Percentiles rank a stretch among this genome's conserved stretches.
Evolutionary conservation across 1,140 invertebrate species (phyloP).

Genomic region (Drosophila azteca): DNA sequence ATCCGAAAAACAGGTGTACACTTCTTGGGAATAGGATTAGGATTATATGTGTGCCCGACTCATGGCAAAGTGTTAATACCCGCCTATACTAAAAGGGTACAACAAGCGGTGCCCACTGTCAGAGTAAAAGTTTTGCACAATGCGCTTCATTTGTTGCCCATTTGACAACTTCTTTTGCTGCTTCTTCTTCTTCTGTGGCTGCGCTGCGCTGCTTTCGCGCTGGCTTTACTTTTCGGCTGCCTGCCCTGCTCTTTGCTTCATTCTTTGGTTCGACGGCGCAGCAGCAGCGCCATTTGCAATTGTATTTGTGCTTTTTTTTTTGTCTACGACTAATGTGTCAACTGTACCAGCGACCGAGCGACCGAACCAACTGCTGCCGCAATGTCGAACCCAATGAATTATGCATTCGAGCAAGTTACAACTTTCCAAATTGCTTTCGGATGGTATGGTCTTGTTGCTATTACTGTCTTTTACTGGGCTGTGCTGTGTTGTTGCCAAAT

Average conservation of each 20-base stretch:
- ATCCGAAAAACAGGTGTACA: too few relatives aligned
- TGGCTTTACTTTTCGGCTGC: conserved; percentile 1
- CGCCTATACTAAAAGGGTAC: neutral
- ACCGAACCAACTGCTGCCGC: neutral
- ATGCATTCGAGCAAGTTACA: conserved; percentile 73
- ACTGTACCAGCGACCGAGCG: conserved; percentile 43
- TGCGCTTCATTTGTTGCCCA: conserved; percentile 75
- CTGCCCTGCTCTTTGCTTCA: conserved; percentile 27
- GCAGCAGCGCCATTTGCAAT: conserved; percentile 54
- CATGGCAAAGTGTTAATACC: too few relatives aligned
- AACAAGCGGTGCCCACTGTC: conserved; percentile 36
- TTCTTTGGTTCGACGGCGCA: conserved; percentile 44
- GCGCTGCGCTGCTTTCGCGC: neutral
- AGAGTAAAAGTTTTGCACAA: conserved; percentile 78
- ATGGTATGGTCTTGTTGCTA: conserved; percentile 41
- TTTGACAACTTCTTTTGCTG: conserved; percentile 65
- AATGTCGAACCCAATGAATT: conserved; percentile 66
- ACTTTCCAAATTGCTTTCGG: conserved; percentile 77
- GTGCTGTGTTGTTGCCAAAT: conserved; percentile 54
- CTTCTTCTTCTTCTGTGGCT: conserved; percentile 28
- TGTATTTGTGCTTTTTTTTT: conserved; percentile 37
- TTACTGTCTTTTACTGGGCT: conserved; percentile 17
- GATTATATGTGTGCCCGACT: too few relatives aligned
- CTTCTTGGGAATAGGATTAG: too few relatives aligned
- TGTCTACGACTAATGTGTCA: conserved; percentile 64